Conservation (phyloP, 35 echinoderm and acorn worm genomes). For the Apostichopus californicus region DNA sequence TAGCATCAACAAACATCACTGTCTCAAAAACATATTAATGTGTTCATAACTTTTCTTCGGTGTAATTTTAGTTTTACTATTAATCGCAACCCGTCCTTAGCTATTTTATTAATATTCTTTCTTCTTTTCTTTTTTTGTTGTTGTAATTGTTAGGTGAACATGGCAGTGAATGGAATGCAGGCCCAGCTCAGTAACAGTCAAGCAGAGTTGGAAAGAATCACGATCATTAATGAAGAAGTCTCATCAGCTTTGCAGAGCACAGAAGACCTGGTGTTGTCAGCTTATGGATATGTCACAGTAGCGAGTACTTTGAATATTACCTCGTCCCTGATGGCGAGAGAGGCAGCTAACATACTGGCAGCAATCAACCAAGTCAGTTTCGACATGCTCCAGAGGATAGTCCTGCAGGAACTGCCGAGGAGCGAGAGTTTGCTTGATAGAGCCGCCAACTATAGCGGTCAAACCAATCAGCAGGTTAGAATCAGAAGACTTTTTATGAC, state of each 20-base stretch:
- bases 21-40: no score
- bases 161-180: neutral
- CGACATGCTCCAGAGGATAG: neutral
- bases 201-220: neutral
- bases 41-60: no score
- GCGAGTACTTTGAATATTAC: neutral
- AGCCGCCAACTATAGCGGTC: neutral
- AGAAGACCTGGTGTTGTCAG: neutral
- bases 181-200: neutral
- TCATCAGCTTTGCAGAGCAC: neutral
- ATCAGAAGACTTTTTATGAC: neutral
- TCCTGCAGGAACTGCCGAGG: neutral
- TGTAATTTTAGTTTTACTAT: no score
- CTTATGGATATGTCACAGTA: neutral
- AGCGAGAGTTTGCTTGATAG: neutral
- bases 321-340: neutral
- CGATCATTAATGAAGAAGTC: neutral
- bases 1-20: no score
- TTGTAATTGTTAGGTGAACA: neutral
- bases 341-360: neutral
- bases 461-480: conserved; percentile 5
- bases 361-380: neutral
- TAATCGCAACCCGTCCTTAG: no score
- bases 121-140: no score
- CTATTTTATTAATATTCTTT: no score